phyloP scores from a whole-genome alignment of 2,797 vertebrate genomes.

The Ctenosaura bakeri region DNA sequence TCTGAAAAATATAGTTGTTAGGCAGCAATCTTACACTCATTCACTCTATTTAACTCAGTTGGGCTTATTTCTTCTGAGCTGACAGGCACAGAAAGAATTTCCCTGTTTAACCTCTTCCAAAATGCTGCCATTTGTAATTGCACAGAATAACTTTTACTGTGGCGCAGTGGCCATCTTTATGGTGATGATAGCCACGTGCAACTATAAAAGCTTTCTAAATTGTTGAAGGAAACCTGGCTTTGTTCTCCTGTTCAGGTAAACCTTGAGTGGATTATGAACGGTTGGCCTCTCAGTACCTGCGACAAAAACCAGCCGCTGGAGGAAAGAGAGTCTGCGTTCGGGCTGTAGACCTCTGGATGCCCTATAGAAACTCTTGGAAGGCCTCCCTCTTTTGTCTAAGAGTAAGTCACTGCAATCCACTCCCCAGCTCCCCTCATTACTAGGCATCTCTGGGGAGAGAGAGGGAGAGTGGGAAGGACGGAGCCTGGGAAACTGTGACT shows the following conservation, averaged over 20 bases:
- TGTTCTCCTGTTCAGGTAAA: neutral
- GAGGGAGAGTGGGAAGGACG: constrained; percentile 47
- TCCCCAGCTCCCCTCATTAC: constrained; percentile 62
- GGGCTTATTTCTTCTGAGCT: neutral
- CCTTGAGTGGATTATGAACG: neutral
- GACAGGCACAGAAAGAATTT: neutral
- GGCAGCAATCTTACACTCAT: neutral
- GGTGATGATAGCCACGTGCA: neutral
- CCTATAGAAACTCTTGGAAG: constrained; percentile 42
- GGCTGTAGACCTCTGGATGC: constrained; percentile 44
- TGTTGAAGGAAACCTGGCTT: neutral
- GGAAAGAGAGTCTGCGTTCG: neutral
- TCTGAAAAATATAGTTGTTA: neutral
- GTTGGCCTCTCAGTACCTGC: neutral
- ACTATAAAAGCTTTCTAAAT: neutral
- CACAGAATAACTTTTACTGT: neutral
- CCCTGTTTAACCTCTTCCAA: neutral
- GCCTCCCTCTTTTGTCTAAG: constrained; percentile 71
- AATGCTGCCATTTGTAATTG: neutral
- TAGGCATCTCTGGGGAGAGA: constrained; percentile 74
- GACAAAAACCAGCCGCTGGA: neutral
- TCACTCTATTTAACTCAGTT: neutral
- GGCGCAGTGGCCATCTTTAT: accelerated
- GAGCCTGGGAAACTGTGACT: constrained; percentile 84
- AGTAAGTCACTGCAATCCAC: constrained; percentile 40